These are phyloP conservation scores for Dromococcyx pavoninus DNA, from an alignment of 2,797 vertebrate species.

Conservation along the genomic window DNA sequence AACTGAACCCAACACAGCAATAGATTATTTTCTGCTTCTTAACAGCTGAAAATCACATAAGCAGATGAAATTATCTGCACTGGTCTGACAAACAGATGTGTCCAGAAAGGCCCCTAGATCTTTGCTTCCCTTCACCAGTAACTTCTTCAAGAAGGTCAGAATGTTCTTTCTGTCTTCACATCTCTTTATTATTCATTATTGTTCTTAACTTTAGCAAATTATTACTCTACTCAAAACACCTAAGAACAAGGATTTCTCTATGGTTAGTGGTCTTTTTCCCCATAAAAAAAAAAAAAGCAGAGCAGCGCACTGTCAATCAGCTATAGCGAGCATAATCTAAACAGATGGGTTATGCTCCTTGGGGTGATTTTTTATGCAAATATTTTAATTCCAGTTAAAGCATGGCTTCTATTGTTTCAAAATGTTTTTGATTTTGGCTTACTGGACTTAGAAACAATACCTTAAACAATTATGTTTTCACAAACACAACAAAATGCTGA, in stretches of 20 bases:
- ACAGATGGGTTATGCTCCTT: constrained; percentile 68
- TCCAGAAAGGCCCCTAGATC: background rate
- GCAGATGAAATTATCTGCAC: constrained; percentile 44
- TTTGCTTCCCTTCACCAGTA: background rate
- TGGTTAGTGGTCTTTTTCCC: background rate
- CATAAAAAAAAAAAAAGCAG: background rate
- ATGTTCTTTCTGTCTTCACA: background rate
- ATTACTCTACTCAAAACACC: background rate
- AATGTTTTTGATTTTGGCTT: constrained; percentile 32
- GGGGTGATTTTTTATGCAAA: constrained; percentile 64
- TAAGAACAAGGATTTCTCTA: background rate
- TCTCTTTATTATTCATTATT: background rate
- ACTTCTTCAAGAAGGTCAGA: background rate
- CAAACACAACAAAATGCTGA: background rate
- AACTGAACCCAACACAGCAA: constrained; percentile 26
- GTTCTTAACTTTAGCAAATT: background rate
- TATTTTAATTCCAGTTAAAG: constrained; percentile 61
- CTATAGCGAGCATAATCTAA: constrained; percentile 14
- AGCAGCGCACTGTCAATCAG: constrained; percentile 47
- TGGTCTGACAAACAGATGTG: background rate
- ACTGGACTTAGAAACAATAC: constrained; percentile 5
- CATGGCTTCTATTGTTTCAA: constrained; percentile 32
- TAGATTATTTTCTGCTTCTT: constrained; percentile 34
- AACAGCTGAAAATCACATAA: constrained; percentile 43
- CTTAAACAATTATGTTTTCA: background rate